Evolutionary conservation across 2,888 invertebrate genomes (phyloP), one percentile per base, ranked within the genome.

Genomic region (Tinea pellionella): DNA sequence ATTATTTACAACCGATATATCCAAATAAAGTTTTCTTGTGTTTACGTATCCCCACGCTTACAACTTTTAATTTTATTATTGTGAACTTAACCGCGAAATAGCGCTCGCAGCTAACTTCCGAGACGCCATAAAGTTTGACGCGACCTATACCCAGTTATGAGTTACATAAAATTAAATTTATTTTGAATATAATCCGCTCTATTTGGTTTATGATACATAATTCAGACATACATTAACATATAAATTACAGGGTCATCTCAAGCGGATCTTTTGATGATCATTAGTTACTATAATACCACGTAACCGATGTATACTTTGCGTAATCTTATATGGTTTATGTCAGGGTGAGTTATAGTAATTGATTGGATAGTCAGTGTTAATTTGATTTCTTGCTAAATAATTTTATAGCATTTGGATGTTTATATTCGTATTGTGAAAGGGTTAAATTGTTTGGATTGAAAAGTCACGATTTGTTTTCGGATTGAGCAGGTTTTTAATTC

Each of bases 201-300:
- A 41, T 8, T 41, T 41, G 41, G 41, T 8, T 8, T 41, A 41
- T 41, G 4, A 41, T 16, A 24, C 19, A 55, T 55, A 55, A 55
- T 55, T 16, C 15, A 16, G 51, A 16, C 18, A 1, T 55, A 24
- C 13, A 55, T 55, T 55, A 55, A 9, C 24, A 19, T 24, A 55
- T 55, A 55, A 55, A 55, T 55, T 19, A 55, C 55, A 55, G 55
- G 55, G 55, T 55, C 55, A 51, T 51, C 51, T 15, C 6, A 55
- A 29, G 24, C 55, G 55, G 12, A n/a, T 7, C 24, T 18, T 55
- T 19, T 55, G 18, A 55, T 19, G 55, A 55, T 55, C 55, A 19
- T 55, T 53, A 53, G 19, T 55, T 55, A 37, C 37, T 37, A 9
- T 37, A n/a, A 37, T 37, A 37, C 9, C 47, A 47, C 47, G 47